Percentiles rank a stretch among this genome's conserved stretches.
Conservation (phyloP, 1,140 invertebrate species). For the Neodiprion virginianus region DNA sequence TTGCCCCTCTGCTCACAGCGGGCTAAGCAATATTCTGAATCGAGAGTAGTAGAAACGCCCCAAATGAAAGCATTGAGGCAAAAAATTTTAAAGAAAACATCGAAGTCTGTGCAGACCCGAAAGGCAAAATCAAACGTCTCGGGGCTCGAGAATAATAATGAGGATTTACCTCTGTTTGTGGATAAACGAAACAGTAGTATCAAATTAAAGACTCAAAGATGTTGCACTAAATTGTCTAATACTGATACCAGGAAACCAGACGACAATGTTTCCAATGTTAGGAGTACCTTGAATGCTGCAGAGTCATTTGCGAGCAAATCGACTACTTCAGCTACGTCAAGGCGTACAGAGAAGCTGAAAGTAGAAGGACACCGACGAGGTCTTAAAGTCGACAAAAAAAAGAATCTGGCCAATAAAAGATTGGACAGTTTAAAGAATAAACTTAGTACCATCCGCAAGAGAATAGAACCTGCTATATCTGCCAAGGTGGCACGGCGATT, state of each 20-base stretch:
- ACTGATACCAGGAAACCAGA: too few species aligned
- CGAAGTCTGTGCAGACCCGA: background rate
- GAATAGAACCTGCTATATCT: background rate
- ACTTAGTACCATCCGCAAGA: conserved; percentile 17
- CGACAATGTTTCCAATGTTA: too few species aligned
- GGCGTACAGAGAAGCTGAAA: too few species aligned
- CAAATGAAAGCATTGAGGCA: conserved; percentile 32
- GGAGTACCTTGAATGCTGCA: too few species aligned
- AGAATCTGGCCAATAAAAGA: conserved; percentile 39
- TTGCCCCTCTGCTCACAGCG: background rate
- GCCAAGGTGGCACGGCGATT: background rate
- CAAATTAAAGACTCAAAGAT: too few species aligned
- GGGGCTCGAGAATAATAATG: too few species aligned
- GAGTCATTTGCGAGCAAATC: too few species aligned
- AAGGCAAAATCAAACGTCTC: background rate
- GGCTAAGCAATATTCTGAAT: conserved; percentile 3
- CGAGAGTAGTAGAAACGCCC: conserved; percentile 31
- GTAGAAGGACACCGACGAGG: too few species aligned
- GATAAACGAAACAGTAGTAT: too few species aligned
- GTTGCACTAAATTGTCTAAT: too few species aligned
- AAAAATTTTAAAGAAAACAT: background rate
- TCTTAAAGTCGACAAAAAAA: conserved; percentile 17
- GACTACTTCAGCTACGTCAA: too few species aligned
- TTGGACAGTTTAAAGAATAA: conserved; percentile 36
- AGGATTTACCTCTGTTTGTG: too few species aligned